Conservation (phyloP, 2,797 vertebrate species). For the Rhinophrynus dorsalis region DNA sequence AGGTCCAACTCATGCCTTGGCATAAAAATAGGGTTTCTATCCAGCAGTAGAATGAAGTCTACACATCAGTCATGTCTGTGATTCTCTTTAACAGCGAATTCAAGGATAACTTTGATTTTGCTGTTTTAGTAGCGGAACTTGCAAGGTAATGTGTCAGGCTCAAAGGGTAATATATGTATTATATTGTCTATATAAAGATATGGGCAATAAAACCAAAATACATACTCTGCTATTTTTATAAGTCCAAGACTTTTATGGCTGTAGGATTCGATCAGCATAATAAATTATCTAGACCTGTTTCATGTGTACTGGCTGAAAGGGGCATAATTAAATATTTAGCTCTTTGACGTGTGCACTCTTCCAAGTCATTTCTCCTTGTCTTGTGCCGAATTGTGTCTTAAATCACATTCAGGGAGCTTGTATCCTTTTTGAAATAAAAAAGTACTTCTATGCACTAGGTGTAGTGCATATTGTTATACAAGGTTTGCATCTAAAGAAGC, state of each 20-base stretch:
- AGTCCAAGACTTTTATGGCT: background rate
- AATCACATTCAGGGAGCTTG: background rate
- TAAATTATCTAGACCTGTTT: conserved; percentile 31
- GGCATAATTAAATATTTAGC: conserved; percentile 7
- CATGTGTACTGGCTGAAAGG: background rate
- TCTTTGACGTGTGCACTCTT: conserved; percentile 46
- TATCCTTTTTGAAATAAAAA: background rate
- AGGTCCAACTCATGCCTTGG: no score
- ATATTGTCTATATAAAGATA: background rate
- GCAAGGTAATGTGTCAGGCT: background rate
- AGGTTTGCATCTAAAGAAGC: no score
- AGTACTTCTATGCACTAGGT: background rate
- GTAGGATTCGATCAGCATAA: conserved; percentile 18
- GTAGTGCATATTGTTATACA: no score
- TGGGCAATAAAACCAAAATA: background rate
- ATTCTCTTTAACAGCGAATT: no score
- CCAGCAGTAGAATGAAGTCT: no score
- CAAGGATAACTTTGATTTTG: no score
- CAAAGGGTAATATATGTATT: background rate
- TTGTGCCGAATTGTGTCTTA: conserved; percentile 30
- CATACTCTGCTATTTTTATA: background rate
- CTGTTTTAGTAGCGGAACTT: no score
- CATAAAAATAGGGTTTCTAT: no score
- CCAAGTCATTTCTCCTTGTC: conserved; percentile 43
- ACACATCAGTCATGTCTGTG: no score